Base-by-base conservation (phyloP, 2,113 vertebrate genomes). In the Hiodon tergisus region DNA sequence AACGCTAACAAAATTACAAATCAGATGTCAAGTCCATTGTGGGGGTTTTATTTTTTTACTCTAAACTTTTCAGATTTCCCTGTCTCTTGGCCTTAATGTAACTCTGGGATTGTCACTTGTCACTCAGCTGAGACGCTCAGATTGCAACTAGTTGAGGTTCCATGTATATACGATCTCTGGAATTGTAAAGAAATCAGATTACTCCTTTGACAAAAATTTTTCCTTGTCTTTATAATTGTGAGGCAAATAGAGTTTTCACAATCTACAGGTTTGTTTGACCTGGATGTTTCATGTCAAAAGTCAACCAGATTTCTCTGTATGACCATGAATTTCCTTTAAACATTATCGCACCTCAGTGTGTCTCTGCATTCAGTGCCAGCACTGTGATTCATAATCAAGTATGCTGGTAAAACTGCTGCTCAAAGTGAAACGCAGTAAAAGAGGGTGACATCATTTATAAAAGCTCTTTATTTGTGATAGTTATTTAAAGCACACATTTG, bases 1-100 rank as follows among this genome's bases (percentile, higher is more conserved):
- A 68, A 75, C 16, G 9, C 52, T 57, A 58, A 51, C 14, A 67
- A 73, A 68, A 67, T 67, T 2, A 67, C 65, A 50, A 59, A 75
- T 54, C 53, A 47, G 14, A 68, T 67, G 17, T 50, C 17, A 17
- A 11, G 31, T 57, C 14, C 52, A 14, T 47, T 59, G 16, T 14
- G 55, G 60, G 6, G 48, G 16, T 72, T 75, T 7, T 47, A 59
- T 31, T 75, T 75, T 48, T 48, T 66, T 65, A 13, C 6, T 8
- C 6, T 46, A 46, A 46, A 66, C 9, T 8, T 48, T 48, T 47
- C 31, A 47, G 63, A 66, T 47, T 66, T 66, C 46, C 63, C 16
- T 9, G 6, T 66, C 46, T 31, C 17, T 31, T 66, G 63, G 11
- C 63, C 63, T 66, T 17, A 66, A 66, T 47, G 31, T 8, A 66